These are phyloP conservation scores for Plebejus melissa DNA, from an alignment of 2,888 invertebrate species.

Conservation along the genomic window DNA sequence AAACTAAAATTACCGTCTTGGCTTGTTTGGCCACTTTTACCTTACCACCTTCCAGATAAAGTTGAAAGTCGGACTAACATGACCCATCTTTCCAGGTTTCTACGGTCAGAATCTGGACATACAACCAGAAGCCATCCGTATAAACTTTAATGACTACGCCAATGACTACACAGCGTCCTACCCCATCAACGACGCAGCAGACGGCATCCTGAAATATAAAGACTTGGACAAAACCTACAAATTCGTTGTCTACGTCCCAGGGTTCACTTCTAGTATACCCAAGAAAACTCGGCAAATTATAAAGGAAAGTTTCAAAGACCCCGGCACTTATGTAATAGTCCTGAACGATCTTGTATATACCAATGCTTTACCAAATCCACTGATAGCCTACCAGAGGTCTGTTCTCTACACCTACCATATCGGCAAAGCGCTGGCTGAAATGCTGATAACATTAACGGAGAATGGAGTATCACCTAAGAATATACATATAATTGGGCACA, in stretches of 20 bases:
- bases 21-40: too few species aligned
- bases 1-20: too few species aligned
- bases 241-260: conserved; percentile 62
- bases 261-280: conserved; percentile 62
- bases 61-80: background rate
- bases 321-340: conserved; percentile 64
- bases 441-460: conserved; percentile 48
- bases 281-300: conserved; percentile 57
- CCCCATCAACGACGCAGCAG: conserved; percentile 52
- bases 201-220: conserved; percentile 50
- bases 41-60: background rate
- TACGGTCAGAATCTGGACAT: conserved; percentile 52
- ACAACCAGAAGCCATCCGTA: conserved; percentile 55
- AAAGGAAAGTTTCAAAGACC: conserved; percentile 54
- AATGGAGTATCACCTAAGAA: conserved; percentile 55
- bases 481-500: conserved; percentile 67
- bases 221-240: conserved; percentile 52
- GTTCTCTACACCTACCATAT: conserved; percentile 63
- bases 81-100: conserved; percentile 50
- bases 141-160: conserved; percentile 60
- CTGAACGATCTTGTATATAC: conserved; percentile 67
- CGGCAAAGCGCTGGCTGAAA: conserved; percentile 57
- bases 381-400: conserved; percentile 63
- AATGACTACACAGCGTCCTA: conserved; percentile 46
- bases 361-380: conserved; percentile 52